These are phyloP conservation scores for Sipha flava DNA, from an alignment of 1,140 invertebrate genomes.

Conservation along the genomic window DNA sequence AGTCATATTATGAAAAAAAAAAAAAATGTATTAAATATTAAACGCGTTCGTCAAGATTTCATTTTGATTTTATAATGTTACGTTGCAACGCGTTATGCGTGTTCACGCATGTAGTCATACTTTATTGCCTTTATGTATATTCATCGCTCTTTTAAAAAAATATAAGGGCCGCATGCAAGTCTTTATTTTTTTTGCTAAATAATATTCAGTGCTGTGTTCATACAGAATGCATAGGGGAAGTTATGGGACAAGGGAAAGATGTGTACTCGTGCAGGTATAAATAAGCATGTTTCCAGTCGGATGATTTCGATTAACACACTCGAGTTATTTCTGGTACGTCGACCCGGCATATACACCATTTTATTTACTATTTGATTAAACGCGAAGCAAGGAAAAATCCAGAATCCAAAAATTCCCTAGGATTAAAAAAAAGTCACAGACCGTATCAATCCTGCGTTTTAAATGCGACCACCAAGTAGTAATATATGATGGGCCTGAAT, in stretches of 20 bases:
- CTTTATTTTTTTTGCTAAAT: neutral
- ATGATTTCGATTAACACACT: constrained; percentile 15
- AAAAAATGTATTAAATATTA: neutral
- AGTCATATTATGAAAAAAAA: neutral
- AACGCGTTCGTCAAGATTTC: neutral
- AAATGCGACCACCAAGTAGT: neutral
- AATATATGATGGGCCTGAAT: neutral
- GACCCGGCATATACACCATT: neutral
- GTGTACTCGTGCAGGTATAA: constrained; percentile 19
- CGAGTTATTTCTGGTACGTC: constrained; percentile 23
- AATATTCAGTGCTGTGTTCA: neutral
- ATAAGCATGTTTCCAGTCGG: constrained; percentile 28
- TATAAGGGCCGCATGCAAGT: neutral
- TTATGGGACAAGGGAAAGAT: neutral
- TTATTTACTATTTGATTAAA: constrained; percentile 28
- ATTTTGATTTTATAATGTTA: neutral
- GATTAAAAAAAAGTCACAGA: constrained; percentile 10
- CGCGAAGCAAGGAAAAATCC: neutral
- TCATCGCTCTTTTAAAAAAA: neutral
- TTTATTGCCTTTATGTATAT: neutral
- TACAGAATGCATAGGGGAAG: neutral
- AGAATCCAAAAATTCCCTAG: neutral
- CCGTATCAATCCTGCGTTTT: neutral
- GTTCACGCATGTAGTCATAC: neutral
- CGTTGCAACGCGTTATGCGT: neutral